Evolutionary conservation across 1,140 invertebrate species (phyloP), one percentile per base, ranked within the genome.

Genomic region (Zaprionus ghesquierei): DNA sequence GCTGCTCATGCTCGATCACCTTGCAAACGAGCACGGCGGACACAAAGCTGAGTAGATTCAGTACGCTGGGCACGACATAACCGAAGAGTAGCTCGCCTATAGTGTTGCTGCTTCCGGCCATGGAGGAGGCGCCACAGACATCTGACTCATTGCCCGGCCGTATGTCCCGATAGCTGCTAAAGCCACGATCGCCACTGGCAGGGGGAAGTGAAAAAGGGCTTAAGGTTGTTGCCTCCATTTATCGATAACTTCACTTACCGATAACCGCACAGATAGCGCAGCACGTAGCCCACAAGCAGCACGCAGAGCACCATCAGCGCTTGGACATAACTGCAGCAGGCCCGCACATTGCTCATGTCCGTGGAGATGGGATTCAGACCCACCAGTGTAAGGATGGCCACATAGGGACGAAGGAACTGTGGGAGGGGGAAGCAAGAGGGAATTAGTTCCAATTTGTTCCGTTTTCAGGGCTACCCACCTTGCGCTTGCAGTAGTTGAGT

Each of bases 1-100:
- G 92, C 75, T 97, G 96, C 90, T 98, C 97, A 89, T 97, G 97
- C 91, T 97, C 96, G 50, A 96, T 95, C 62, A 96, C 94, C 75
- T 97, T 93, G 90, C 97, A 97, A 46, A 97, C 93, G 76, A 95
- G 94, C 56, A 97, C 92, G 0, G 96, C 95, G 64, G 97, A 96
- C 1, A 97, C 72, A 79, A 96, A 98, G 1, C 95, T 96, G 23
- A 94, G 60, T 56, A 97, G 94, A 92, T 98, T 96, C 8, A 98
- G 92, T 69, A 94, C 72, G 92, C 95, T 96, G 12, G 97, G 97
- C 35, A 97, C 93, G 9, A 97, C 93, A 80, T 97, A 97, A 23
- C 94, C 96, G 69, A 96, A 97, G 2, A 95, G 81, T 8, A 95
- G 76, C 78, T 95, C 96, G 55, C 95, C 95, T 93, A 86, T 96